phyloP scores from a whole-genome alignment of 64 coral and sea anemone genomes.

The Pocillopora verrucosa region DNA sequence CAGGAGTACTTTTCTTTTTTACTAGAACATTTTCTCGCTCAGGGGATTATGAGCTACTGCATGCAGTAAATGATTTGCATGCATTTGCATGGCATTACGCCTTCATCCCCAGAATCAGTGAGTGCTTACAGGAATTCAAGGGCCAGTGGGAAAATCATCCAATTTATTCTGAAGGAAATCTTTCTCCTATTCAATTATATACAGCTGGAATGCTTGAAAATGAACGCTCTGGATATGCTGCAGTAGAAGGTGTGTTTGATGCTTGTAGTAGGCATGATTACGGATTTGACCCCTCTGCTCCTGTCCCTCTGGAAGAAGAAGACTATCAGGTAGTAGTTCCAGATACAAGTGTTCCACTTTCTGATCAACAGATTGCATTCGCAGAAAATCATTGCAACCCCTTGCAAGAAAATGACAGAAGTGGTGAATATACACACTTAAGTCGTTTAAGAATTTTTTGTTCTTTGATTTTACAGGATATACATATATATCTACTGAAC shows the following conservation, averaged over 20 bases:
- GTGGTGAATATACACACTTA: constrained; percentile 17
- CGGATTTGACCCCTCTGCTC: neutral
- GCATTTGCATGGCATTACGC: neutral
- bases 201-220: constrained; percentile 26
- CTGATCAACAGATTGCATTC: constrained; percentile 13
- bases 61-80: neutral
- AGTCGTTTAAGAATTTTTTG: neutral
- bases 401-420: constrained; percentile 15
- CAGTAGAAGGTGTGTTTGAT: neutral
- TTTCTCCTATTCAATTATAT: constrained; percentile 21
- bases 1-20: too few relatives aligned
- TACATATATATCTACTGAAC: neutral
- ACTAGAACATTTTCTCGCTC: too few relatives aligned
- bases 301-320: constrained; percentile 9
- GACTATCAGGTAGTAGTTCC: constrained; percentile 13
- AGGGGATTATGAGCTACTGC: too few relatives aligned
- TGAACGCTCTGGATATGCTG: constrained; percentile 4
- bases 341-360: constrained; percentile 12
- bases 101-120: constrained; percentile 17
- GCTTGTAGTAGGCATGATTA: neutral
- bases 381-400: constrained; percentile 37
- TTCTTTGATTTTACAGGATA: neutral
- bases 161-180: constrained; percentile 1
- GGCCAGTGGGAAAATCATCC: constrained; percentile 1
- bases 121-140: neutral